Evolutionary conservation across 2,888 invertebrate genomes (phyloP), one percentile per base, ranked within the genome.

Genomic region (Drosophila kambysellisi): DNA sequence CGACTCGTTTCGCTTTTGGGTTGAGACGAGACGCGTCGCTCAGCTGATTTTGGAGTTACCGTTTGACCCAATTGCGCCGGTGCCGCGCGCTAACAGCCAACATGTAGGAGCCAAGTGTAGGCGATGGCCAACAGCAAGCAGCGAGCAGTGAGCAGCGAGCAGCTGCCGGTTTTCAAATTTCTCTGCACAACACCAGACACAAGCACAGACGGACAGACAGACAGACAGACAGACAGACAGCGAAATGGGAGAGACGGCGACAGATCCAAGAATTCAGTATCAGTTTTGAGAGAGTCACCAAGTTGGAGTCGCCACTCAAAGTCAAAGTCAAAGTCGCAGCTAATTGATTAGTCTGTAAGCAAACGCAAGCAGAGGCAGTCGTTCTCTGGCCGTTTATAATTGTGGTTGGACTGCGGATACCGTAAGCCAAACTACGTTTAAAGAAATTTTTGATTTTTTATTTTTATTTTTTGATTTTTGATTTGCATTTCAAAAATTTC

Each of bases 1-100:
- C 30, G 58, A 73, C 76, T 64, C 53, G 70, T 66, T 72, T 68
- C 35, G 29, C 17, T 29, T 35, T 43, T 41, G n/a, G 37, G 17
- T 29, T 35, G 25, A 41, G 57, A 32, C 35, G 8, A 39, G 8
- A 39, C 29, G 41, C 53, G 25, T 53, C 66, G 72, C 76, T 71
- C 83, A 86, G 79, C 83, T 87, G 84, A 64, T 74, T 73, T 73
- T 39, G 67, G 65, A 59, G 50, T 72, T 77, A 83, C 85, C 85
- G 83, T 70, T 88, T 87, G 87, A 82, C 87, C 88, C 83, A 84
- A 71, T 81, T 84, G 75, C 59, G 25, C 57, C 68, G 70, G 66
- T 76, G 72, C 65, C 64, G 37, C 43, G 50, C 50, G 54, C 20
- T 46, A 50, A 50, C 52, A 48, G 54, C 56, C 51, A 46, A 52